Percentiles rank a stretch among this genome's conserved stretches.
Conservation (phyloP, 1,140 invertebrate genomes). For the Geopemphigus sp. region DNA sequence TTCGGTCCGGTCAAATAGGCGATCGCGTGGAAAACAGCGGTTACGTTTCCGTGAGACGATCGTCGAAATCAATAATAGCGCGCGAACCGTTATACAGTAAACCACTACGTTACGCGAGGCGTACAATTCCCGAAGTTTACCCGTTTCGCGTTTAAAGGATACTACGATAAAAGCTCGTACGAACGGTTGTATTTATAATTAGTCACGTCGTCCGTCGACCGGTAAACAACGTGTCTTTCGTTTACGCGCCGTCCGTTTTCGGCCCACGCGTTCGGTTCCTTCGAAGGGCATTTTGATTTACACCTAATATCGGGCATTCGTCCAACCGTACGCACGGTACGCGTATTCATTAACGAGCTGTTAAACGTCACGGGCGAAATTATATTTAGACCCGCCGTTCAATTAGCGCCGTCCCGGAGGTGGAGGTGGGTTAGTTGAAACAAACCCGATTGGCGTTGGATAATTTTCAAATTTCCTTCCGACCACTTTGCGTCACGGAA, state of each 20-base stretch:
- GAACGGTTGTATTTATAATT: too few species aligned
- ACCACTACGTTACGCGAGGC: too few species aligned
- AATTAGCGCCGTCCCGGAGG: too few species aligned
- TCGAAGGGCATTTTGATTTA: background rate
- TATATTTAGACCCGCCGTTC: constrained; percentile 12
- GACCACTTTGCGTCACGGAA: background rate
- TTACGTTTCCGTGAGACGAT: too few species aligned
- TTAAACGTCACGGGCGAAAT: constrained; percentile 23
- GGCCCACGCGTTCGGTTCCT: background rate
- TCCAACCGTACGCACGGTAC: background rate
- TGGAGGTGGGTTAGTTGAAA: constrained; percentile 14
- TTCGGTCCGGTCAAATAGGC: too few species aligned
- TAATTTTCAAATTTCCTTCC: background rate
- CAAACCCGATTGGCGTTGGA: background rate
- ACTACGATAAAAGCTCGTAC: too few species aligned
- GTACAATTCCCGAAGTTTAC: too few species aligned
- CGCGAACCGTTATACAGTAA: too few species aligned
- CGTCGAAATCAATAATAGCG: too few species aligned
- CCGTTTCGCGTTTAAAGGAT: too few species aligned
- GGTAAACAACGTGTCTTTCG: background rate
- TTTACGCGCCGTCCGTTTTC: background rate
- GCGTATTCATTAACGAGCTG: background rate
- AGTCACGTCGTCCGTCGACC: too few species aligned
- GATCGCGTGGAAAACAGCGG: too few species aligned
- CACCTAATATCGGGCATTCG: background rate